These are phyloP conservation scores for Mus spretus DNA, from an alignment of 2,797 vertebrate species.

Conservation along the genomic window DNA sequence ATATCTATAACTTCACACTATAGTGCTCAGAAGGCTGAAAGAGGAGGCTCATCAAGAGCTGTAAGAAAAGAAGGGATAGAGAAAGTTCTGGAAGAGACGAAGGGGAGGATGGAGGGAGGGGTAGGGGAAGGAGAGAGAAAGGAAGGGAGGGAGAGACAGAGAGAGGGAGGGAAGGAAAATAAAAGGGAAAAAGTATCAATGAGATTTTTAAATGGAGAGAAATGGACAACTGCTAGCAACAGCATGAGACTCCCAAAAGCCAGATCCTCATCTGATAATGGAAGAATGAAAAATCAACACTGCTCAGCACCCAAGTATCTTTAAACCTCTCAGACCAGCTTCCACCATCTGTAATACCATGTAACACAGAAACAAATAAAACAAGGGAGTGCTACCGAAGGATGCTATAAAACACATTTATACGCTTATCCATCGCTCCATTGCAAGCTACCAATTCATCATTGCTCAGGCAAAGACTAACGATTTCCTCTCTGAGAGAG, in stretches of 20 bases:
- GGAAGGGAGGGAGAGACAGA: too few relatives aligned
- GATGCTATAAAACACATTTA: neutral
- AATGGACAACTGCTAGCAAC: neutral
- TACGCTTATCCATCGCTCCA: neutral
- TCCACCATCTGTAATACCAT: neutral
- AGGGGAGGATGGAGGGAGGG: too few relatives aligned
- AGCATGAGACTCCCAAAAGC: neutral
- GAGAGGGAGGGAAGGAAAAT: accelerated
- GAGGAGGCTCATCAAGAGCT: neutral
- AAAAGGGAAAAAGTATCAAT: neutral
- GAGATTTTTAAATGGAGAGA: neutral
- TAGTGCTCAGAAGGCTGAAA: neutral
- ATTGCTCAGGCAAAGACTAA: neutral
- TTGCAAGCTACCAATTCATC: neutral
- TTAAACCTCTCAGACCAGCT: neutral
- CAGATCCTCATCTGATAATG: neutral
- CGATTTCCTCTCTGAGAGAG: neutral
- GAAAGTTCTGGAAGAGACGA: neutral
- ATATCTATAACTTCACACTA: neutral
- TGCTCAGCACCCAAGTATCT: neutral
- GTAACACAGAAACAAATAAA: neutral
- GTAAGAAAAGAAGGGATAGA: neutral
- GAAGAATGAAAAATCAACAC: neutral
- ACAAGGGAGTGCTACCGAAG: neutral
- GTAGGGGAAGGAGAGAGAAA: too few relatives aligned